A percentile compares a stretch with the other conserved stretches of the same genome.
Evolutionary conservation across 2,888 invertebrate species (phyloP).

Genomic region (Ophioninae sp.): DNA sequence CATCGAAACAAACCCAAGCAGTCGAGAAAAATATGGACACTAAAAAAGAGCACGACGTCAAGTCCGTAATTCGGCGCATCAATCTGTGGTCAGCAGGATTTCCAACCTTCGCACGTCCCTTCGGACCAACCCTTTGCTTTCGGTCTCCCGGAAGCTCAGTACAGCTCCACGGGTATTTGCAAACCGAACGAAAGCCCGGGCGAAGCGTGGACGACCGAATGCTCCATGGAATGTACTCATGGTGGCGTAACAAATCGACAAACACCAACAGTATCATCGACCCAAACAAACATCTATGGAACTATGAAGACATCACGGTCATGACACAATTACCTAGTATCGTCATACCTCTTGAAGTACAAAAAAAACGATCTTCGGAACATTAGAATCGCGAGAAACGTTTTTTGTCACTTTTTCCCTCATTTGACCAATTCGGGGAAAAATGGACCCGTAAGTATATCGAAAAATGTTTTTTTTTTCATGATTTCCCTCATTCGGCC

Average conservation of each 20-base stretch:
- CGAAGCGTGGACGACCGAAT: neutral
- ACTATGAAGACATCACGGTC: neutral
- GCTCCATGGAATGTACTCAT: neutral
- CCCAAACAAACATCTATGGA: neutral
- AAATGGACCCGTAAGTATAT: too few species aligned
- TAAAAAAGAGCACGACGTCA: constrained; percentile 69
- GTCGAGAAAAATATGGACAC: constrained; percentile 57
- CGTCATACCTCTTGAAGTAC: neutral
- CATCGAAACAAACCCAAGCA: constrained; percentile 59
- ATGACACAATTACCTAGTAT: neutral
- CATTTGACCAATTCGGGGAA: too few species aligned
- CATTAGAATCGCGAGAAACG: too few species aligned
- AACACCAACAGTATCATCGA: neutral
- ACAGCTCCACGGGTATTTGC: constrained; percentile 12
- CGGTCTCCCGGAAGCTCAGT: constrained; percentile 53
- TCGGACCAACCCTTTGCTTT: constrained; percentile 48
- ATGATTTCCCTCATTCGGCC: too few species aligned
- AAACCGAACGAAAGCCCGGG: constrained; percentile 37
- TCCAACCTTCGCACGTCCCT: constrained; percentile 48
- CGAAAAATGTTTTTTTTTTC: too few species aligned
- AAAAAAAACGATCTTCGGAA: neutral
- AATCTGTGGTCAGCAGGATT: constrained; percentile 77
- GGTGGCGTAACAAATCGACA: neutral
- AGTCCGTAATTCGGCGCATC: constrained; percentile 79
- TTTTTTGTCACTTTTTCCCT: too few species aligned